Conservation (phyloP, 2,113 vertebrate species). For the Epinephelus cyanopodus region DNA sequence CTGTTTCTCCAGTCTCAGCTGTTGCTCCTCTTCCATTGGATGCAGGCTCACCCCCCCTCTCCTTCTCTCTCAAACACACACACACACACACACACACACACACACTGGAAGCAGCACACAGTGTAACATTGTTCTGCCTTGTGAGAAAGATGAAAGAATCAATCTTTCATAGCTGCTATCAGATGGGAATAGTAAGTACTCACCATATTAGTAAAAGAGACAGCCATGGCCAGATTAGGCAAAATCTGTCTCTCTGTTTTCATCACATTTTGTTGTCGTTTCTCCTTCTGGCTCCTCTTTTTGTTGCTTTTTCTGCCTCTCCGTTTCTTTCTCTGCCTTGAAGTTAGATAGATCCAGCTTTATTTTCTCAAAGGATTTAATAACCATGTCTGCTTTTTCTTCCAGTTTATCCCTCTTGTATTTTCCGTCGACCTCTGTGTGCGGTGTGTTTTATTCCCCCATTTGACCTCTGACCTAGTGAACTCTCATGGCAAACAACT, state of each 20-base stretch:
- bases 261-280: background rate
- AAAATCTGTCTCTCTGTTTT: conserved; percentile 33
- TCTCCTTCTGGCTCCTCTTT: background rate
- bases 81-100: conserved; percentile 9
- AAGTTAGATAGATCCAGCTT: background rate
- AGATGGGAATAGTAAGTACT: conserved; percentile 51
- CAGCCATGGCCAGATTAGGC: conserved; percentile 42
- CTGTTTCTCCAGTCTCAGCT: conserved; percentile 84
- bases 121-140: conserved; percentile 71
- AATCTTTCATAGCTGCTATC: conserved; percentile 63
- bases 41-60: conserved; percentile 31
- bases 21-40: conserved; percentile 74
- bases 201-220: conserved; percentile 29
- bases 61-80: background rate
- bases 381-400: background rate
- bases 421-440: background rate
- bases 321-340: background rate
- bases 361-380: background rate
- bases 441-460: conserved; percentile 40
- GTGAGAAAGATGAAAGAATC: conserved; percentile 64
- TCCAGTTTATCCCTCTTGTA: background rate
- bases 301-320: background rate
- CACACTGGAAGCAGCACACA: conserved; percentile 44
- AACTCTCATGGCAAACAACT: conserved; percentile 54
- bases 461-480: conserved; percentile 51